These are phyloP conservation scores for Coccyzus lansbergi DNA, from an alignment of 2,797 vertebrate genomes.

Conservation along the genomic window DNA sequence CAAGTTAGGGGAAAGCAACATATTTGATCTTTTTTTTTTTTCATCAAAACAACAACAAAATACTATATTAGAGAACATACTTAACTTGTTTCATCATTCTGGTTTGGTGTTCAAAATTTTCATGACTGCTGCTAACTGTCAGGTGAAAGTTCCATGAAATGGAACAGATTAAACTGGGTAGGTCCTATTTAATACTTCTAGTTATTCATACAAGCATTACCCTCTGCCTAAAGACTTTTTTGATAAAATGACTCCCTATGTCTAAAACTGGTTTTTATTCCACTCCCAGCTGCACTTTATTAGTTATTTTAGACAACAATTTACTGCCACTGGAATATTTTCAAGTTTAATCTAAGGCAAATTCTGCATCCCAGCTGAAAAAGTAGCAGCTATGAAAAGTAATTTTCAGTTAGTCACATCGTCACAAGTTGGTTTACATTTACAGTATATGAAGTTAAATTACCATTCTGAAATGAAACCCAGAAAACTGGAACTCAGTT, in stretches of 20 bases:
- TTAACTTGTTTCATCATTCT: not conserved
- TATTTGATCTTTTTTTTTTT: not conserved
- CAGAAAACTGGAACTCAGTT: slow-evolving; percentile 5
- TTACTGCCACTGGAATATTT: slow-evolving; percentile 34
- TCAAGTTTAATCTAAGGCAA: slow-evolving; percentile 50
- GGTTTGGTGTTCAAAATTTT: not conserved
- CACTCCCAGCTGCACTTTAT: slow-evolving; percentile 22
- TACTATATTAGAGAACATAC: not conserved
- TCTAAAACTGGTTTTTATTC: slow-evolving; percentile 1
- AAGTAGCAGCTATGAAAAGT: slow-evolving; percentile 66
- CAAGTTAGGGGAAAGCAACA: not conserved
- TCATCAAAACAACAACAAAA: not conserved
- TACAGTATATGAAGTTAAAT: slow-evolving; percentile 11
- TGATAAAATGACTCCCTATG: not conserved
- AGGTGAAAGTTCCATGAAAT: not conserved
- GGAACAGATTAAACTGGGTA: not conserved
- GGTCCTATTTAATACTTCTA: not conserved
- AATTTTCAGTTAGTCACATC: slow-evolving; percentile 66
- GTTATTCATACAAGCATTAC: slow-evolving; percentile 1
- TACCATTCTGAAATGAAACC: not conserved
- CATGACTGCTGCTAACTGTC: not conserved
- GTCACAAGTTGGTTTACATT: slow-evolving; percentile 40
- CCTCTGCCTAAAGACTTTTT: not conserved
- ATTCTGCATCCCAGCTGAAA: slow-evolving; percentile 53
- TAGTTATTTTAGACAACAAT: slow-evolving; percentile 28